Evolutionary conservation across 1,140 invertebrate species (phyloP), one percentile per base, ranked within the genome.

Genomic region (Sycophaga agraensis): DNA sequence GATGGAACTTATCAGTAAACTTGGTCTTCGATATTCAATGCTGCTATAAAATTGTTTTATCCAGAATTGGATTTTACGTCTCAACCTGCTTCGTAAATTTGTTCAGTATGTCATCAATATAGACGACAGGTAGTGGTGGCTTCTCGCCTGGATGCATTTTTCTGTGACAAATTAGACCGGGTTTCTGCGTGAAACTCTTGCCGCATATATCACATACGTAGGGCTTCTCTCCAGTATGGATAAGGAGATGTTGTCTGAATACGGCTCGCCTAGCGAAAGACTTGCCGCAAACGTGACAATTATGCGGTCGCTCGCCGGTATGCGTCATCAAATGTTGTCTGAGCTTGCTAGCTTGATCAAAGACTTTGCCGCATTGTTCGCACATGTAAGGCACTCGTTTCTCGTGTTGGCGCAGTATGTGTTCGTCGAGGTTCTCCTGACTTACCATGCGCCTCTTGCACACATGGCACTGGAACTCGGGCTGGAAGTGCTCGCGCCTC

Each of bases 321-420:
- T 92, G 90, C 2, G 86, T 87, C 66, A 88, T 85, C 60, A 85
- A 77, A 50, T 89, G 87, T 63, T 87, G 85, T 34, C 78, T 82
- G 7, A 84, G 55, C 5, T 73, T 68, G 17, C 71, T 70, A 11
- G 73, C 73, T 26, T 75, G 72, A 0, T 70, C 61, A 73, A 84
- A 93, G 0, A 85, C 86, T 69, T 93, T 93, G 1, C 84, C 83
- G 69, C 92, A 94, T 4, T 87, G 79, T 58, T 91, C 89, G 70
- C 92, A 94, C 0, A 69, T 67, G 19, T 69, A 70, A 0, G 66
- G 66, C 21, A 72, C 68, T 2, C 69, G 84, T 54, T 80, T 57
- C 35, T 70, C 68, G 78, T 74, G 74, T 39, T 73, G 72, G 8
- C 69, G 24, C 11, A 70, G 31, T 1, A 77, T 70, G 17, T 78